A percentile compares a stretch with the other conserved stretches of the same genome.
phyloP scores from a whole-genome alignment of 2,797 vertebrate genomes.

The Myiotriccus ornatus region DNA sequence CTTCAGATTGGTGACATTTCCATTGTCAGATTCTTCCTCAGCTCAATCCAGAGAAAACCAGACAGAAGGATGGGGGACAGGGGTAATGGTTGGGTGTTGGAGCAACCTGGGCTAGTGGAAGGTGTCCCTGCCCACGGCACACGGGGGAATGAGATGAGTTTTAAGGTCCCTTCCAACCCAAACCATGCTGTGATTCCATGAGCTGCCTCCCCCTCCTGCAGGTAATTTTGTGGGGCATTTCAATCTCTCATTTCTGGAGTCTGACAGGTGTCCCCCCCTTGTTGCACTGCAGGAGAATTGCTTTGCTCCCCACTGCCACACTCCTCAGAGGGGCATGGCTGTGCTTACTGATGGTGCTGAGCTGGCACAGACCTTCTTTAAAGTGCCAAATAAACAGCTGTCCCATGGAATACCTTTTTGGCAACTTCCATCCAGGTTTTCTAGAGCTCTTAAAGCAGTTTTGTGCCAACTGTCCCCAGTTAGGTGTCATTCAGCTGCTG shows the following conservation, averaged over 20 bases:
- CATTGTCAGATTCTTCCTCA: background rate
- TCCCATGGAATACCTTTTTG: accelerated
- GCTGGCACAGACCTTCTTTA: accelerated
- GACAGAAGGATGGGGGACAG: background rate
- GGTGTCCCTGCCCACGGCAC: background rate
- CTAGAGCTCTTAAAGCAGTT: background rate
- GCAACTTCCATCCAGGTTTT: accelerated
- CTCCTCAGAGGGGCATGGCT: background rate
- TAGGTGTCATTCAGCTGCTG: background rate
- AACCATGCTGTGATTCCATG: background rate
- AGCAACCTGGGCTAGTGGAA: background rate
- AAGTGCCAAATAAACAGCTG: background rate
- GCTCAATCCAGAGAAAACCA: background rate
- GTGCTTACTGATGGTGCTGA: background rate
- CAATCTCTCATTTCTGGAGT: background rate
- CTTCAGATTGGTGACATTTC: background rate
- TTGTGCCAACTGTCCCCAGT: accelerated
- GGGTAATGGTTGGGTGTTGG: background rate
- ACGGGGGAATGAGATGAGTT: background rate
- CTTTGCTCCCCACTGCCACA: background rate
- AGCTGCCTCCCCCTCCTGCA: background rate
- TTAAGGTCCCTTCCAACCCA: background rate
- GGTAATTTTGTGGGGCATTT: background rate
- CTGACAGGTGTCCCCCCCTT: background rate
- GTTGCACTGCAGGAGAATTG: background rate